Evolutionary conservation across 2,888 invertebrate species (phyloP).

Genomic region (Crossocerus cetratus): DNA sequence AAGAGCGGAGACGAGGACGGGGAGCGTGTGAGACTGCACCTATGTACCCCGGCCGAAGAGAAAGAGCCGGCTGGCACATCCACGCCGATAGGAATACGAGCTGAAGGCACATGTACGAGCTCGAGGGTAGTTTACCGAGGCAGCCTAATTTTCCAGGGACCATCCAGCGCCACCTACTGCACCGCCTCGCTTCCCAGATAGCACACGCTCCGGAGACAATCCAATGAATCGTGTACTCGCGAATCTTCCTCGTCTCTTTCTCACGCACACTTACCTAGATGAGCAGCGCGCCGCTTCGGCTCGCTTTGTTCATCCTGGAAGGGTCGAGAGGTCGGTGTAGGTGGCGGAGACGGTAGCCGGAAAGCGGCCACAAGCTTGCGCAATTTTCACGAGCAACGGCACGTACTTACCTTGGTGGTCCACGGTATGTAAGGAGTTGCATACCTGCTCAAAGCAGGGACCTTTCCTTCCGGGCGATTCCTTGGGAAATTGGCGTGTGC

Average conservation of each 20-base stretch:
- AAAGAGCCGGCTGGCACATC: not conserved
- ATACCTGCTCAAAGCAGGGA: not conserved
- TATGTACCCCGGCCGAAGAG: no score
- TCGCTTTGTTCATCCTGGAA: no score
- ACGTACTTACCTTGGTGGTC: not conserved
- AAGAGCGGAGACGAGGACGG: not conserved
- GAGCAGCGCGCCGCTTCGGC: no score
- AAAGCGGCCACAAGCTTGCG: not conserved
- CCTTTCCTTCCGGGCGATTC: not conserved
- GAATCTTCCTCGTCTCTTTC: not conserved
- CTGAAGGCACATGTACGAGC: conserved; percentile 20
- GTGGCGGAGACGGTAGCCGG: no score
- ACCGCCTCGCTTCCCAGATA: not conserved
- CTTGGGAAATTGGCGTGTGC: not conserved
- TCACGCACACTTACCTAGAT: no score
- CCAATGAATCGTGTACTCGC: conserved; percentile 15
- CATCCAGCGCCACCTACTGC: conserved; percentile 22
- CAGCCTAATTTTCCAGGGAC: conserved; percentile 50
- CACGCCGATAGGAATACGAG: not conserved
- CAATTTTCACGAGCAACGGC: not conserved
- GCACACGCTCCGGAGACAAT: conserved; percentile 6
- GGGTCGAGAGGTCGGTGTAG: no score
- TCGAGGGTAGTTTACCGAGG: conserved; percentile 41
- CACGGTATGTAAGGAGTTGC: not conserved
- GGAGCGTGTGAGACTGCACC: not conserved